These are phyloP conservation scores for Palythoa grandis DNA, from an alignment of 92 coral and sea anemone species.

Conservation along the genomic window DNA sequence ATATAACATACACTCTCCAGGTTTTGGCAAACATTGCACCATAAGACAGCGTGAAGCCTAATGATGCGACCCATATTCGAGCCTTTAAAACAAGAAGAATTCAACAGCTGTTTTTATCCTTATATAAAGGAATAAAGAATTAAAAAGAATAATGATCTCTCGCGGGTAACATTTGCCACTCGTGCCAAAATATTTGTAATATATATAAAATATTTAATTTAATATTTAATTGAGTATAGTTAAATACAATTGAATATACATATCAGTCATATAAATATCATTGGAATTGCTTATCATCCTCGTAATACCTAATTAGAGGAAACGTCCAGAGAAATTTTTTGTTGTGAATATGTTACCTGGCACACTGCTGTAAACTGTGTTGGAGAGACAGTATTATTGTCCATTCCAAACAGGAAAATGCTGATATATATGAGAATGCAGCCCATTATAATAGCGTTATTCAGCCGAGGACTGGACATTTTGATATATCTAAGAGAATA, in stretches of 20 bases:
- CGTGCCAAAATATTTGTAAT: too few relatives aligned
- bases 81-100: conserved; percentile 52
- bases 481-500: conserved; percentile 62
- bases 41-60: conserved; percentile 85
- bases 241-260: too few relatives aligned
- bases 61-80: conserved; percentile 70
- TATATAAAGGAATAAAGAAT: too few relatives aligned
- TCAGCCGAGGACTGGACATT: conserved; percentile 84
- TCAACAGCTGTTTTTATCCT: too few relatives aligned
- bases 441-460: conserved; percentile 77
- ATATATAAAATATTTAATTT: too few relatives aligned
- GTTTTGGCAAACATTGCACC: conserved; percentile 94
- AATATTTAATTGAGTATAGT: too few relatives aligned
- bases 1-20: conserved; percentile 90
- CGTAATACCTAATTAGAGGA: too few relatives aligned
- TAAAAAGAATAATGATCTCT: too few relatives aligned
- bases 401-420: conserved; percentile 79
- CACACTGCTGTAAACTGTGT: conserved; percentile 45
- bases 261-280: too few relatives aligned
- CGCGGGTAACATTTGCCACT: too few relatives aligned
- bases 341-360: conserved; percentile 44
- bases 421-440: conserved; percentile 73
- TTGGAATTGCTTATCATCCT: too few relatives aligned
- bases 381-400: conserved; percentile 61
- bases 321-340: neutral